Conservation (phyloP, 2,888 invertebrate species). For the Gibbula magus region DNA sequence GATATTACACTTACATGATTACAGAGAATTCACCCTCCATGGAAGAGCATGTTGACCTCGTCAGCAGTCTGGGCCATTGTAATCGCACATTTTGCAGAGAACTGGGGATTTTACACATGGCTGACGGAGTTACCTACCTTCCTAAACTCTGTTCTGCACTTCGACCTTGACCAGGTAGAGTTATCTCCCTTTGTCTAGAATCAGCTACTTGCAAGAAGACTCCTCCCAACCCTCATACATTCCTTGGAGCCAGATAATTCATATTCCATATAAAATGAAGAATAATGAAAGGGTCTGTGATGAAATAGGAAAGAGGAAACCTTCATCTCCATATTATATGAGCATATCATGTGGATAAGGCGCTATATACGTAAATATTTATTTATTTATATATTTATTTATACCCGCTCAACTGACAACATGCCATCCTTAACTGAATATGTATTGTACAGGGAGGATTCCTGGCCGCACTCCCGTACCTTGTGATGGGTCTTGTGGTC, state of each 20-base stretch:
- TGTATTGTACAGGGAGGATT: conserved; percentile 88
- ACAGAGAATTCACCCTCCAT: conserved; percentile 72
- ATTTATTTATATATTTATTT: no score
- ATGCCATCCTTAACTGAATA: no score
- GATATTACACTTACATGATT: neutral
- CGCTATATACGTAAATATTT: no score
- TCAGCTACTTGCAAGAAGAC: no score
- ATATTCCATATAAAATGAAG: no score
- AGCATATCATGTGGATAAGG: no score
- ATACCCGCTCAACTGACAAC: no score
- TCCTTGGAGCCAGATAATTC: no score
- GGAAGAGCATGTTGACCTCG: conserved; percentile 73
- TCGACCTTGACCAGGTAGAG: conserved; percentile 67
- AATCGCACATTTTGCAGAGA: conserved; percentile 76
- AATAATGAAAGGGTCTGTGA: no score
- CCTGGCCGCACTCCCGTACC: conserved; percentile 89
- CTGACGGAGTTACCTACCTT: conserved; percentile 76
- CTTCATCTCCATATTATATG: no score
- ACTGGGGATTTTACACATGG: conserved; percentile 77
- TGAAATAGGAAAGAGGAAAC: no score
- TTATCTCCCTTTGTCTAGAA: neutral
- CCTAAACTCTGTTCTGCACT: conserved; percentile 73
- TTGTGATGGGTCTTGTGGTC: conserved; percentile 89
- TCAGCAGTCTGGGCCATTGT: conserved; percentile 76
- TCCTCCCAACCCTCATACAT: no score